phyloP scores from a whole-genome alignment of 2,797 vertebrate genomes.

The Cichlasoma orientale region DNA sequence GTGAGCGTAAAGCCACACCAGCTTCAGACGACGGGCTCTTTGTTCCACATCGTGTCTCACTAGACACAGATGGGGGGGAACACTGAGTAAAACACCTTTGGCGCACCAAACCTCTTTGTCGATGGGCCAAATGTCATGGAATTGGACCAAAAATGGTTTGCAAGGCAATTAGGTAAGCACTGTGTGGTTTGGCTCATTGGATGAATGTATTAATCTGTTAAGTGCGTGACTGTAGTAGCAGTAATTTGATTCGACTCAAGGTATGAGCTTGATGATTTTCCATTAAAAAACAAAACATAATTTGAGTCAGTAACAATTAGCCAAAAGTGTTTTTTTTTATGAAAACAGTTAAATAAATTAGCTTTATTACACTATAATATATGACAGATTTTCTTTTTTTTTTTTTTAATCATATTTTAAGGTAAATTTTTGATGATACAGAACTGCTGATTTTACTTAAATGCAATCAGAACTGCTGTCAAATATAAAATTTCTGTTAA shows the following conservation, averaged over 20 bases:
- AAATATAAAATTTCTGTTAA: neutral
- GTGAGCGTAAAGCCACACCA: slow-evolving; percentile 80
- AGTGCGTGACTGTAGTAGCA: slow-evolving; percentile 11
- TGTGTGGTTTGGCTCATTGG: slow-evolving; percentile 50
- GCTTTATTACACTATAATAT: neutral
- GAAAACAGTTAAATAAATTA: neutral
- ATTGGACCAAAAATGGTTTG: slow-evolving; percentile 30
- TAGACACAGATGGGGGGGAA: slow-evolving; percentile 49
- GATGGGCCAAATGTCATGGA: slow-evolving; percentile 37
- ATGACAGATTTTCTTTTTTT: neutral
- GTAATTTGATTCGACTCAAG: neutral
- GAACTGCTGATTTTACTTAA: neutral
- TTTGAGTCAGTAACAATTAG: neutral
- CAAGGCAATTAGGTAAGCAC: slow-evolving; percentile 53
- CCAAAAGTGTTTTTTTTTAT: neutral
- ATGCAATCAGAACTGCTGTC: neutral
- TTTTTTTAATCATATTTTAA: no score
- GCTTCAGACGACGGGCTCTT: slow-evolving; percentile 72
- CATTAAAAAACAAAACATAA: neutral
- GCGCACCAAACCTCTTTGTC: slow-evolving; percentile 37
- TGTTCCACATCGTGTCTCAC: slow-evolving; percentile 72
- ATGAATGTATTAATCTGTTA: slow-evolving; percentile 28
- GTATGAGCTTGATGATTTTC: neutral
- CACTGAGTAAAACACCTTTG: slow-evolving; percentile 57
- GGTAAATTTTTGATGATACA: neutral